A percentile compares a stretch with the other conserved stretches of the same genome.
Evolutionary conservation across 2,888 invertebrate species (phyloP).

Genomic region (Charanyca ferruginea): DNA sequence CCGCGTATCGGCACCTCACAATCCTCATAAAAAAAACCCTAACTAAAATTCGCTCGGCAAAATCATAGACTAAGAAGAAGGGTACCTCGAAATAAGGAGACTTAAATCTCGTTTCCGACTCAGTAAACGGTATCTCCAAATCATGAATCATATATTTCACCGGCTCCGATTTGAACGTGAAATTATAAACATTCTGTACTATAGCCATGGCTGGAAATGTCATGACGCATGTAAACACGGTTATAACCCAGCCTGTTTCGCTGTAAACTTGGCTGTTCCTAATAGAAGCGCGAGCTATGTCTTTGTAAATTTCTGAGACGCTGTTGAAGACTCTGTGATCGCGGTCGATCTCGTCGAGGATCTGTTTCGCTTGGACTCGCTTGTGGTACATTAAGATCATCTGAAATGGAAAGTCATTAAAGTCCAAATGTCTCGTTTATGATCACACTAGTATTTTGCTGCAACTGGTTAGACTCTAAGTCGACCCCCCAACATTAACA

Average conservation of each 20-base stretch:
- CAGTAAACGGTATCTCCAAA: slow-evolving; percentile 67
- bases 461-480: too few species aligned
- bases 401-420: slow-evolving; percentile 58
- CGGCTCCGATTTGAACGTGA: slow-evolving; percentile 62
- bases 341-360: slow-evolving; percentile 74
- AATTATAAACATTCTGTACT: slow-evolving; percentile 67
- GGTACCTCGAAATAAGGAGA: slow-evolving; percentile 77
- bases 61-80: too few species aligned
- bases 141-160: slow-evolving; percentile 79
- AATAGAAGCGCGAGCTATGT: slow-evolving; percentile 58
- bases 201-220: slow-evolving; percentile 74
- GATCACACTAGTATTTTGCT: too few species aligned
- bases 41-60: too few species aligned
- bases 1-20: too few species aligned
- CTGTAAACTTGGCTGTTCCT: slow-evolving; percentile 66
- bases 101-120: slow-evolving; percentile 68
- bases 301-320: slow-evolving; percentile 55
- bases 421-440: background rate
- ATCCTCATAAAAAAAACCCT: too few species aligned
- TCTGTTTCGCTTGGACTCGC: slow-evolving; percentile 61
- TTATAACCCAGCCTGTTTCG: slow-evolving; percentile 72
- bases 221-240: slow-evolving; percentile 64
- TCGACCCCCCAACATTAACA: too few species aligned
- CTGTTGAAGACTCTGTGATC: slow-evolving; percentile 71
- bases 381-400: slow-evolving; percentile 74